These are phyloP conservation scores for Trogon melanurus DNA, from an alignment of 2,113 vertebrate genomes.

Conservation along the genomic window DNA sequence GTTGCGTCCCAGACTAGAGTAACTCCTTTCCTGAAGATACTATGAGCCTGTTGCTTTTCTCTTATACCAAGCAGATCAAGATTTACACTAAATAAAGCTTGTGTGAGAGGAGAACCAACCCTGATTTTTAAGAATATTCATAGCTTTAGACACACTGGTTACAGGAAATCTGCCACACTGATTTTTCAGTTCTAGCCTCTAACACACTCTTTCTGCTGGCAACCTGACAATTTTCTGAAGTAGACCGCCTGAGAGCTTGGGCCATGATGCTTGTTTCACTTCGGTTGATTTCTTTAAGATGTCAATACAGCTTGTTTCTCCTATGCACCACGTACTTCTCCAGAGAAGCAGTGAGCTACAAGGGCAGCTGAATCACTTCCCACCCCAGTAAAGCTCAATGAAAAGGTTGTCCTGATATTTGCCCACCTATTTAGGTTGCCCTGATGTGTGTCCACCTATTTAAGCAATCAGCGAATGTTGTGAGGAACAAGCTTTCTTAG, in stretches of 20 bases:
- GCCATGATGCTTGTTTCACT: conserved; percentile 15
- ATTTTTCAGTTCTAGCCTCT: background rate
- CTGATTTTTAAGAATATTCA: background rate
- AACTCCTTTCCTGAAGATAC: background rate
- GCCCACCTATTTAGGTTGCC: background rate
- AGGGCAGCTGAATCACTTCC: background rate
- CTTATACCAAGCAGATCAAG: background rate
- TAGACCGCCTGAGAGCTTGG: background rate
- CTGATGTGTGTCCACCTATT: fast-evolving
- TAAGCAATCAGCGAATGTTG: conserved; percentile 1
- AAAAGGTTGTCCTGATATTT: fast-evolving
- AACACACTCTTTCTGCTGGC: background rate
- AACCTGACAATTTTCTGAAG: conserved; percentile 23
- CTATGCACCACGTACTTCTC: background rate
- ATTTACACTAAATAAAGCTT: background rate
- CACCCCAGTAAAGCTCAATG: background rate
- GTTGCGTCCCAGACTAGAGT: background rate
- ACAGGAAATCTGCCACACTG: conserved; percentile 15
- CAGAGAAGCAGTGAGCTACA: background rate
- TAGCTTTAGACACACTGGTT: background rate
- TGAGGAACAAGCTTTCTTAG: conserved; percentile 24
- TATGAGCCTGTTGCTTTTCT: background rate
- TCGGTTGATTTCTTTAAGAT: background rate
- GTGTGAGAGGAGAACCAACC: background rate
- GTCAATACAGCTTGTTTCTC: background rate